Base-by-base conservation (phyloP, 2,888 invertebrate species). In the Melipona beecheii region DNA sequence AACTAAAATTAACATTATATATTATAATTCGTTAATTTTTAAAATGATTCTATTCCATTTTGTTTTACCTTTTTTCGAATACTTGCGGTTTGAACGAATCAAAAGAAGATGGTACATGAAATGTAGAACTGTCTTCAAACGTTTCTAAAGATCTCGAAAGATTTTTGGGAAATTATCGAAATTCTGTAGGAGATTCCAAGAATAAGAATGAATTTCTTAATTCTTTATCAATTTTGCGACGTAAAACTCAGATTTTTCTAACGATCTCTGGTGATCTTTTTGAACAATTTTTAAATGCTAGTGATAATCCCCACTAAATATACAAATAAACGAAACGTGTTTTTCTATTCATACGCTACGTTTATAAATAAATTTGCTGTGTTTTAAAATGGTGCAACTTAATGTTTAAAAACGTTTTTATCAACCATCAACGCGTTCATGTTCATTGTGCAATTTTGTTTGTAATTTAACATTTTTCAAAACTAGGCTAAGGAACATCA, bases 181-280 rank as follows among this genome's bases (percentile, higher is more conserved):
- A n/a, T 21, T 64, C 21, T 69, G 3, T 19, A 31, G 0, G 31
- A 66, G 27, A 71, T 71, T 52, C 50, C 17, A 21, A 69, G 49
- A 52, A 31, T 6, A 13, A 31, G 19, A 27, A 27, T 11, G 24
- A 19, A 60, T 60, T 68, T 49, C 19, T 36, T 56, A 19, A 49
- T 52, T 17, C 50, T 21, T 60, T 66, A 60, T 56, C 36, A 24
- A 27, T 4, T 21, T 54, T 49, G n/a, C 31, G 27, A 69, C 36
- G 5, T 58, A 9, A 56, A 74, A 52, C 27, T 58, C 43, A 66
- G 60, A n/a, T 49, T 56, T 49, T 27, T 54, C 43, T 58, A 6
- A 50, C 52, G 62, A 69, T 69, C 62, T 79, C 52, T 75, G 31
- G 66, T 78, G 54, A 73, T 54, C 54, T 73, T 76, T 81, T n/a